Base-by-base conservation (phyloP, 1,140 invertebrate species). In the Grapholita molesta region DNA sequence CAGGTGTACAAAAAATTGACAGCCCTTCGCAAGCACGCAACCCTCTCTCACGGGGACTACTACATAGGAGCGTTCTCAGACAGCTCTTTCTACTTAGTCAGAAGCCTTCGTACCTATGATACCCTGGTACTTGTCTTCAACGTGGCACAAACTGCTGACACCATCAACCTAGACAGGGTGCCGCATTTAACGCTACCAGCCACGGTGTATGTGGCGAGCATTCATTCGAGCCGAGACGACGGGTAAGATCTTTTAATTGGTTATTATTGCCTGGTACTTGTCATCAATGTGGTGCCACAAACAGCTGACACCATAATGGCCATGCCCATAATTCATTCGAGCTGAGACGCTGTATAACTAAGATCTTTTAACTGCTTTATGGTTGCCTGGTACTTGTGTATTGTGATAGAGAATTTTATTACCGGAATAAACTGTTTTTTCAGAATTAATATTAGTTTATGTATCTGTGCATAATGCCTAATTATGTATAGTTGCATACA, bases 111-210 rank as follows among this genome's bases (percentile, higher is more conserved):
- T 1, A 82, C 80, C 0, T 71, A 79, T 25, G 84, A 91, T 33
- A 88, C 88, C 6, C 74, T 86, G 6, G 80, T 82, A 1, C 69
- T 92, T n/a, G 33, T 92, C 0, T 89, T 91, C 74, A 92, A 92
- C 68, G 85, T 92, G 1, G 83, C 79, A 0, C 72, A 81, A 0
- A 24, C 3, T 2, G 2, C 73, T n/a, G 89, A 91, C 42, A 82
- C 76, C 0, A 74, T 88, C 3, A 67, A 75, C 8, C 69, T 92
- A 28, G 66, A 66, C 8, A 72, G 71, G 18, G 73, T 91, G 0
- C 53, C 75, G 0, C 64, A 85, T 67, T 68, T 92, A 8, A 73
- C 77, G 7, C 65, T 82, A 15, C 85, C 84, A 0, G 71, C 88
- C 1, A 86, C 73, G 3, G 83, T 92, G 8, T 82, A 88, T 32